Percentiles rank a stretch among this genome's conserved stretches.
Conservation (phyloP, 2,888 invertebrate genomes). For the Junonia oenone region DNA sequence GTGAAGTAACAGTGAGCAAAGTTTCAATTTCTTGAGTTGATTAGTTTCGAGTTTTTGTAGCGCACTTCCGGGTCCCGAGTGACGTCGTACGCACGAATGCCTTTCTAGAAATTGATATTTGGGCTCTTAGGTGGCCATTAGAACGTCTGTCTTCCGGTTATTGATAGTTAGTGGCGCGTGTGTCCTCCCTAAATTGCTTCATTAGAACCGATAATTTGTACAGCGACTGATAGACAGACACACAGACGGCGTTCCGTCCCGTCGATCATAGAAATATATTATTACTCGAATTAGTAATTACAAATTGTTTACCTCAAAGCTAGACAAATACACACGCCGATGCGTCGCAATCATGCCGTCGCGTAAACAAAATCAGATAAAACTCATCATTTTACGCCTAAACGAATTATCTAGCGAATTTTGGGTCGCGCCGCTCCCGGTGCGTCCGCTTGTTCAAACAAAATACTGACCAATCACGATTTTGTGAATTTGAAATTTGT, state of each 20-base stretch:
- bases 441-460: conserved; percentile 70
- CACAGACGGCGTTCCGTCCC: conserved; percentile 48
- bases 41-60: conserved; percentile 66
- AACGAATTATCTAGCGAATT: conserved; percentile 67
- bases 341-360: conserved; percentile 47
- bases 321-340: conserved; percentile 35
- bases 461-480: conserved; percentile 76
- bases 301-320: conserved; percentile 42
- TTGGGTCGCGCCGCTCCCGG: conserved; percentile 48
- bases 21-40: conserved; percentile 65
- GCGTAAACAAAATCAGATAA: conserved; percentile 58
- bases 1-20: conserved; percentile 56
- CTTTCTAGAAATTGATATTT: conserved; percentile 75
- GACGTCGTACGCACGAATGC: conserved; percentile 60
- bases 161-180: conserved; percentile 62
- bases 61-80: conserved; percentile 69
- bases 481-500: conserved; percentile 79
- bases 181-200: conserved; percentile 63
- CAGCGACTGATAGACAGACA: conserved; percentile 35
- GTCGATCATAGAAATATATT: conserved; percentile 40
- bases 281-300: conserved; percentile 38
- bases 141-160: conserved; percentile 72
- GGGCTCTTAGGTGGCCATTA: conserved; percentile 71
- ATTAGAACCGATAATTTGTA: conserved; percentile 65
- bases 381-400: conserved; percentile 67